Evolutionary conservation across 2,888 invertebrate genomes (phyloP), one percentile per base, ranked within the genome.

Genomic region (Priocnemis perturbator): DNA sequence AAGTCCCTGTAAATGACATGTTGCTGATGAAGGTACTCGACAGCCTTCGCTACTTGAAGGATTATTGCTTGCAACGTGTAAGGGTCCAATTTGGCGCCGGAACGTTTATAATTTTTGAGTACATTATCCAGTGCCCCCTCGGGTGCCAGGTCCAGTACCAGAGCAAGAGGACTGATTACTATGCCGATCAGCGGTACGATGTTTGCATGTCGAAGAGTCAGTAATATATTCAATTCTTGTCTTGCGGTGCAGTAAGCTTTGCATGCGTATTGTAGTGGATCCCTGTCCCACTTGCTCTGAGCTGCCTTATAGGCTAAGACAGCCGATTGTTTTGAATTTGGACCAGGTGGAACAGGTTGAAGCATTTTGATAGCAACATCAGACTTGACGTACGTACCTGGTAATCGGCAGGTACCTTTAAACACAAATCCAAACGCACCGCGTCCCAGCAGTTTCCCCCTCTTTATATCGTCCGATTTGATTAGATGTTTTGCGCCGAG

Each of bases 391-490:
- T 92, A 91, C 0, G 91, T 90, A 9, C 91, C 91, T 55, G 92
- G 90, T 56, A 92, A 87, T 74, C 93, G 93, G 88, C 94, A 95
- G 4, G 91, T 91, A 0, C 95, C 97, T 82, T 94, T 93, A 87
- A 97, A 97, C 9, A 99, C 99, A 81, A 98, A 98, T 2, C 99
- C 99, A 91, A 99, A 99, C 0, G 98, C 98, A 1, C 99, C 99
- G n/a, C 98, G 93, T 0, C 99, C 99, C 45, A 97, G 91, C 60
- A 96, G 90, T 0, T 93, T 91, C 0, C 94, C 94, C 67, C 95
- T 92, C 55, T 94, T 93, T 3, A 99, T 93, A 81, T 95, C 94
- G 70, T 96, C 96, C 71, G 95, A 93, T 76, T 94, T 93, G 15
- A 98, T 95, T 11, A 97, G 92, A 78, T 95, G 93, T 47, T 93